Conservation (phyloP, 1,140 invertebrate genomes). For the Trigoniulus corallinus region DNA sequence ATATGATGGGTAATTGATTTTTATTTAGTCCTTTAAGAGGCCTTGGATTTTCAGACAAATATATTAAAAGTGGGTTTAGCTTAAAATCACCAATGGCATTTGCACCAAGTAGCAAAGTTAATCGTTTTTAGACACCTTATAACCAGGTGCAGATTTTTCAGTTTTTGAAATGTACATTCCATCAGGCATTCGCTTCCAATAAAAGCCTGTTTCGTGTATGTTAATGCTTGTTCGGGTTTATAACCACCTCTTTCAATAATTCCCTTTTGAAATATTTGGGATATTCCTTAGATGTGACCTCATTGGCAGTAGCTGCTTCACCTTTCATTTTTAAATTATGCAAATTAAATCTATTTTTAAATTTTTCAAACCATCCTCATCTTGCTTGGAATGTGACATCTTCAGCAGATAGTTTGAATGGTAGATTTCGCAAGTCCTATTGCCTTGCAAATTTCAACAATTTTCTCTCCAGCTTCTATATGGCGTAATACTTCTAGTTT, state of each 20-base stretch:
- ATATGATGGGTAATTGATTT: constrained; percentile 9
- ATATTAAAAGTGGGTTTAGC: constrained; percentile 11
- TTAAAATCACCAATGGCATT: constrained; percentile 11
- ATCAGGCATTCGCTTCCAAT: constrained; percentile 20
- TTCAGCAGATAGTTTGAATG: not conserved
- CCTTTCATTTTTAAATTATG: not conserved
- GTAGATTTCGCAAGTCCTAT: not conserved
- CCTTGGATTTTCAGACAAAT: constrained; percentile 10
- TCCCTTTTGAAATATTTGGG: not conserved
- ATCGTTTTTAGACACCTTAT: constrained; percentile 11
- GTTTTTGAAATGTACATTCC: constrained; percentile 5
- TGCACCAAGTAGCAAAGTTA: constrained; percentile 11
- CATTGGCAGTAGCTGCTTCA: not conserved
- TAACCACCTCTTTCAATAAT: constrained; percentile 18
- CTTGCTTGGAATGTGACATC: not conserved
- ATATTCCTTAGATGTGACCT: not conserved
- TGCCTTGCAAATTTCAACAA: not conserved
- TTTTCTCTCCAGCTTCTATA: not conserved
- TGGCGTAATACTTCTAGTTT: not conserved
- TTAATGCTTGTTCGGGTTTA: constrained; percentile 25
- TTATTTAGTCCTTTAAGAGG: constrained; percentile 8
- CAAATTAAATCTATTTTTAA: not conserved
- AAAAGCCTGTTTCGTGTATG: constrained; percentile 25
- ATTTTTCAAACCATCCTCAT: not conserved
- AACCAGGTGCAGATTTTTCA: constrained; percentile 10